phyloP scores from a whole-genome alignment of 2,113 vertebrate genomes.

The Podiceps cristatus region DNA sequence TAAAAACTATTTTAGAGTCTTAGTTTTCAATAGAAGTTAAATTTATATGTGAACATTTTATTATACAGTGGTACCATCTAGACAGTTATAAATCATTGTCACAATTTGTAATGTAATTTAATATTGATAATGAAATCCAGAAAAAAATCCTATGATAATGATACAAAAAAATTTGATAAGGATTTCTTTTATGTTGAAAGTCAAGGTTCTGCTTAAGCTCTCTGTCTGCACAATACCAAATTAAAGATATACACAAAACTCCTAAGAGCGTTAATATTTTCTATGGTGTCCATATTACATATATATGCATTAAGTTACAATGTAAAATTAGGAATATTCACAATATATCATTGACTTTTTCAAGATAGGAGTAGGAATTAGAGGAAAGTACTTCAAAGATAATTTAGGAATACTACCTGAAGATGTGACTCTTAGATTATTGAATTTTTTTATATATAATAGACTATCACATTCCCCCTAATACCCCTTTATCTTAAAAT shows the following conservation, averaged over 20 bases:
- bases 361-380: neutral
- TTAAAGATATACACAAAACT: neutral
- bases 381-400: neutral
- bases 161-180: neutral
- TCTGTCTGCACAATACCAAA: neutral
- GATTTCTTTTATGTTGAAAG: neutral
- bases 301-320: neutral
- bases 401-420: neutral
- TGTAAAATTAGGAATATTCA: conserved; percentile 11
- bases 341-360: neutral
- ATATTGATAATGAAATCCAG: neutral
- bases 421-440: neutral
- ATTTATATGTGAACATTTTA: neutral
- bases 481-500: neutral
- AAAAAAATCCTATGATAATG: neutral
- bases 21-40: neutral
- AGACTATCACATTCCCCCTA: neutral
- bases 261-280: neutral
- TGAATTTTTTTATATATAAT: neutral
- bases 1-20: neutral
- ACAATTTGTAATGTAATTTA: neutral
- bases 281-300: neutral
- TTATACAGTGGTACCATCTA: neutral
- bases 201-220: neutral
- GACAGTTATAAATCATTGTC: neutral